phyloP scores from a whole-genome alignment of 2,113 vertebrate species.

The Sinocyclocheilus maitianheensis region DNA sequence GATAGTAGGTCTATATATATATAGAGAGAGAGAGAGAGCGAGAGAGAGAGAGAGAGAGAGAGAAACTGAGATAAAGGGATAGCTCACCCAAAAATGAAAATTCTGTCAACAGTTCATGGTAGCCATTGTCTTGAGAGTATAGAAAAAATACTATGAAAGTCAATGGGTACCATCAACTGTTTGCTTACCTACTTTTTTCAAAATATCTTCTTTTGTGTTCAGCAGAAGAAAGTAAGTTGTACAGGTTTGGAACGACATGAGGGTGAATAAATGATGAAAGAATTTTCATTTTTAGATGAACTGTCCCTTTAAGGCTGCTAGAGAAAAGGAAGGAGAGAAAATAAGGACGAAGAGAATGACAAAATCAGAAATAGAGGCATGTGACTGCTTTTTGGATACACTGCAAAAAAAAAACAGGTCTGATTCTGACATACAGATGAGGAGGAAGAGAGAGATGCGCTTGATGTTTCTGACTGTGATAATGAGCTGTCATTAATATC shows the following conservation, averaged over 20 bases:
- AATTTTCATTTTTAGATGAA: not conserved
- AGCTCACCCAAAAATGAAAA: no score
- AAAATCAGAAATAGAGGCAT: not conserved
- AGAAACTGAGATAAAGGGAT: no score
- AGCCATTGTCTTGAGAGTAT: no score
- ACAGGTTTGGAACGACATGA: not conserved
- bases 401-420: not conserved
- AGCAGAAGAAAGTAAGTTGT: not conserved
- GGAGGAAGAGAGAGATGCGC: constrained; percentile 19
- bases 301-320: not conserved
- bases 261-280: not conserved
- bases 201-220: not conserved
- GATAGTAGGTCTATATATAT: no score
- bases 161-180: no score
- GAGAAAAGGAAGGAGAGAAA: not conserved
- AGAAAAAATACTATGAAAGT: no score
- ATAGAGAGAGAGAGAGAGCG: not conserved
- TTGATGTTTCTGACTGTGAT: constrained; percentile 51
- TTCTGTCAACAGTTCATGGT: no score
- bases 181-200: no score
- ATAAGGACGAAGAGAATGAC: not conserved
- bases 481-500: constrained; percentile 60
- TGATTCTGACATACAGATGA: not conserved
- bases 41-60: not conserved
- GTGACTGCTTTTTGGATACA: not conserved